These are phyloP conservation scores for Metalampra italica DNA, from an alignment of 2,888 invertebrate species.

Conservation along the genomic window DNA sequence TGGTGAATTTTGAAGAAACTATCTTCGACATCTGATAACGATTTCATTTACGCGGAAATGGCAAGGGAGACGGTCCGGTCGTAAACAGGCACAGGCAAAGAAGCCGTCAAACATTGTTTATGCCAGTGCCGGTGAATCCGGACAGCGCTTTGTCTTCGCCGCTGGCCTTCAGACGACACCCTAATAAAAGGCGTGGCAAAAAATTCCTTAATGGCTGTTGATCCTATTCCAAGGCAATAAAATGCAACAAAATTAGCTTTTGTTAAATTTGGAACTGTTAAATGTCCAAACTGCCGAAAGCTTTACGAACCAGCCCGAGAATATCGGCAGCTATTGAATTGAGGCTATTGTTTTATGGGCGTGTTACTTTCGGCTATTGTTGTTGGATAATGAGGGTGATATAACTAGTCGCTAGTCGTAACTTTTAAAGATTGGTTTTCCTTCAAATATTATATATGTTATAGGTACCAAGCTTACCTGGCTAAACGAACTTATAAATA, in stretches of 20 bases:
- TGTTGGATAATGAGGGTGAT: constrained; percentile 29
- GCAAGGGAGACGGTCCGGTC: constrained; percentile 20
- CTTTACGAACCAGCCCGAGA: constrained; percentile 38
- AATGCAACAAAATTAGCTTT: constrained; percentile 77
- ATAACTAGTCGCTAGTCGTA: constrained; percentile 14
- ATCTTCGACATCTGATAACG: too few relatives aligned
- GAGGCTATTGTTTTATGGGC: constrained; percentile 59
- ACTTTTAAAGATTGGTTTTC: not conserved
- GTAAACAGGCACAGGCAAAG: constrained; percentile 56
- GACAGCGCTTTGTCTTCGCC: constrained; percentile 71
- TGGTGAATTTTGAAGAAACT: too few relatives aligned
- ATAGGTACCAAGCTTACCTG: too few relatives aligned
- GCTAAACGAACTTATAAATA: too few relatives aligned
- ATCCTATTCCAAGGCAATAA: constrained; percentile 75
- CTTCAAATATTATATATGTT: not conserved
- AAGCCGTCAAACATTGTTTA: constrained; percentile 73
- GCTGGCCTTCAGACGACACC: constrained; percentile 74
- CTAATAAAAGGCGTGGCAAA: constrained; percentile 77
- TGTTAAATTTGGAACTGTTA: constrained; percentile 62
- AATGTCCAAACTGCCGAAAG: constrained; percentile 51
- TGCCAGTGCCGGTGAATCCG: constrained; percentile 67
- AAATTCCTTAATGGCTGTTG: constrained; percentile 69
- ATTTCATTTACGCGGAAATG: not conserved
- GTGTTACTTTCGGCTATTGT: constrained; percentile 45
- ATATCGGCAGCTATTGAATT: constrained; percentile 37